A percentile compares a stretch with the other conserved stretches of the same genome.
phyloP scores from a whole-genome alignment of 1,140 invertebrate species.

The Macrobrachium rosenbergii region DNA sequence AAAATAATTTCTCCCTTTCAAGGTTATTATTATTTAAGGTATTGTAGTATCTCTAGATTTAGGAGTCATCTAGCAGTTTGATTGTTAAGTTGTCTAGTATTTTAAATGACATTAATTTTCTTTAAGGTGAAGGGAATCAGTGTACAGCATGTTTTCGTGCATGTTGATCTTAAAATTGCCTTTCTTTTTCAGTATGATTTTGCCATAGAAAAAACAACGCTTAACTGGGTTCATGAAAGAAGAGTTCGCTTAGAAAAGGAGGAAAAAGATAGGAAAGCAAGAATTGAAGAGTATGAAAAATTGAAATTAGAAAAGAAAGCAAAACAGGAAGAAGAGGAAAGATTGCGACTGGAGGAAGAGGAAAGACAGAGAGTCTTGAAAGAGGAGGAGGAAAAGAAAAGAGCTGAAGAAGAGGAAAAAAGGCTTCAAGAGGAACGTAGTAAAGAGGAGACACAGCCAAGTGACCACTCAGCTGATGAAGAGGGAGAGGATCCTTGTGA shows the following conservation, averaged over 20 bases:
- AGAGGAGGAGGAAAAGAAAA: slow-evolving; percentile 47
- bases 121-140: background rate
- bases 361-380: slow-evolving; percentile 26
- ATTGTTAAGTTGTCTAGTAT: too few relatives aligned
- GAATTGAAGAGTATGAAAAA: slow-evolving; percentile 51
- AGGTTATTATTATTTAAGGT: too few relatives aligned
- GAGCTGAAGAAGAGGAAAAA: slow-evolving; percentile 38
- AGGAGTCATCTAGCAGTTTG: too few relatives aligned
- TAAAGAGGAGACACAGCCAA: slow-evolving; percentile 30
- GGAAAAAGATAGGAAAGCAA: slow-evolving; percentile 52
- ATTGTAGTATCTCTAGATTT: too few relatives aligned
- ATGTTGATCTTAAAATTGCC: background rate
- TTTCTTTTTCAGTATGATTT: slow-evolving; percentile 54
- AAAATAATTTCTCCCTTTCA: too few relatives aligned
- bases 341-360: slow-evolving; percentile 50
- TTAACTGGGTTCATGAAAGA: slow-evolving; percentile 50
- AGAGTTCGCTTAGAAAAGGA: slow-evolving; percentile 45
- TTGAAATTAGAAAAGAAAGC: slow-evolving; percentile 44
- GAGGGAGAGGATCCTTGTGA: slow-evolving; percentile 30
- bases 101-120: too few relatives aligned
- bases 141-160: background rate
- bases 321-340: slow-evolving; percentile 50
- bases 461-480: slow-evolving; percentile 21
- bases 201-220: slow-evolving; percentile 45
- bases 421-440: slow-evolving; percentile 33